These are phyloP conservation scores for Malacosoma neustria DNA, from an alignment of 2,888 invertebrate genomes.

Conservation along the genomic window DNA sequence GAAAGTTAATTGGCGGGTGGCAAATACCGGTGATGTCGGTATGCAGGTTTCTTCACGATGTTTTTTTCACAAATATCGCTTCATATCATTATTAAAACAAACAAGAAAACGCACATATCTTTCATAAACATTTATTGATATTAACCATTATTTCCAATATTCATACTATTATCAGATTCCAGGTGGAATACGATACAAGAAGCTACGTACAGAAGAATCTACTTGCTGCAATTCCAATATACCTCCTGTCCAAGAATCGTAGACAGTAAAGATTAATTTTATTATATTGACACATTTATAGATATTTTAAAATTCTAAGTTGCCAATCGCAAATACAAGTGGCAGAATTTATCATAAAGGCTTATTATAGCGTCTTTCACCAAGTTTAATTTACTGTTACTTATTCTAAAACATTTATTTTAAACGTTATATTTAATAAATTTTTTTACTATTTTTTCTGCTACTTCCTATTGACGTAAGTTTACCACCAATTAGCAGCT, in stretches of 20 bases:
- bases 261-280: slow-evolving; percentile 52
- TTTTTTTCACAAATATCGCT: too few species aligned
- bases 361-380: slow-evolving; percentile 72
- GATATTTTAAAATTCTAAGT: slow-evolving; percentile 57
- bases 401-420: slow-evolving; percentile 66
- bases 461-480: slow-evolving; percentile 70
- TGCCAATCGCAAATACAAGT: slow-evolving; percentile 70
- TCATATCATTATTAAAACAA: too few species aligned
- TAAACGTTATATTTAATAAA: slow-evolving; percentile 49
- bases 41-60: too few species aligned
- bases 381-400: slow-evolving; percentile 64
- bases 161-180: slow-evolving; percentile 57
- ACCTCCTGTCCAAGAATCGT: slow-evolving; percentile 59
- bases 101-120: too few species aligned
- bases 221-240: slow-evolving; percentile 61
- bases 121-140: slow-evolving; percentile 74
- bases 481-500: slow-evolving; percentile 70
- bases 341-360: slow-evolving; percentile 58
- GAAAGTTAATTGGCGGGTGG: too few species aligned
- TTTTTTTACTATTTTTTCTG: slow-evolving; percentile 61
- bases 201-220: slow-evolving; percentile 66
- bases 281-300: slow-evolving; percentile 53
- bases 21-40: too few species aligned
- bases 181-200: slow-evolving; percentile 55
- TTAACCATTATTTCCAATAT: slow-evolving; percentile 67